Conservation (phyloP, 53 echinoderm and acorn worm genomes). For the Apostichopus leukothele region DNA sequence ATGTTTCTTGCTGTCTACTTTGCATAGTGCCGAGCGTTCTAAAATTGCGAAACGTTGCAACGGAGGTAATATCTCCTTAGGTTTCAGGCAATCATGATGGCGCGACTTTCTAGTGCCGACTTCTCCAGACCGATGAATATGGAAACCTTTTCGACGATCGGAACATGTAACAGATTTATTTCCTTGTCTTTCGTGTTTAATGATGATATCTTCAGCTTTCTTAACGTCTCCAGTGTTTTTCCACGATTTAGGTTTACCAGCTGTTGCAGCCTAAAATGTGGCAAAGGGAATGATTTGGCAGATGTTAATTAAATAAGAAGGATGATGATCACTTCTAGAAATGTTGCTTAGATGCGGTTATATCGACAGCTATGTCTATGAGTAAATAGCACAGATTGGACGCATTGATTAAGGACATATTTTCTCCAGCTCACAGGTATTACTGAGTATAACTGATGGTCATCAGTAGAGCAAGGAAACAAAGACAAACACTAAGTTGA, state of each 20-base stretch:
- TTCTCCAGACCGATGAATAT: not conserved
- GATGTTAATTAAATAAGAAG: too few relatives aligned
- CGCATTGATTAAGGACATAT: too few relatives aligned
- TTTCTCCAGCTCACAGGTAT: too few relatives aligned
- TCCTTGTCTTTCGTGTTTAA: not conserved
- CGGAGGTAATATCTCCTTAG: conserved; percentile 35
- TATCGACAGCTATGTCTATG: too few relatives aligned
- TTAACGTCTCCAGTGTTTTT: not conserved
- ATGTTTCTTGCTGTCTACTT: conserved; percentile 5
- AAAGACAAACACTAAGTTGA: too few relatives aligned
- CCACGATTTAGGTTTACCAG: not conserved
- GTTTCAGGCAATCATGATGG: not conserved
- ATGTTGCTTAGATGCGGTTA: too few relatives aligned
- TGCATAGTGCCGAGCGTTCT: not conserved
- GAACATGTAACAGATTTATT: not conserved
- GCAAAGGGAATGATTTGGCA: not conserved
- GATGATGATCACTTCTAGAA: too few relatives aligned
- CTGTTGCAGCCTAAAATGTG: not conserved
- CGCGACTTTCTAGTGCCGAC: not conserved
- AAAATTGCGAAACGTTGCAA: conserved; percentile 1
- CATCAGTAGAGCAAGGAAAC: too few relatives aligned
- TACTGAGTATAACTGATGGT: too few relatives aligned
- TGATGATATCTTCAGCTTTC: not conserved
- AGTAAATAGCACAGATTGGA: too few relatives aligned
- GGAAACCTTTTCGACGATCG: not conserved